Evolutionary conservation across 2,888 invertebrate species (phyloP).

Genomic region (Camponotus fellah): DNA sequence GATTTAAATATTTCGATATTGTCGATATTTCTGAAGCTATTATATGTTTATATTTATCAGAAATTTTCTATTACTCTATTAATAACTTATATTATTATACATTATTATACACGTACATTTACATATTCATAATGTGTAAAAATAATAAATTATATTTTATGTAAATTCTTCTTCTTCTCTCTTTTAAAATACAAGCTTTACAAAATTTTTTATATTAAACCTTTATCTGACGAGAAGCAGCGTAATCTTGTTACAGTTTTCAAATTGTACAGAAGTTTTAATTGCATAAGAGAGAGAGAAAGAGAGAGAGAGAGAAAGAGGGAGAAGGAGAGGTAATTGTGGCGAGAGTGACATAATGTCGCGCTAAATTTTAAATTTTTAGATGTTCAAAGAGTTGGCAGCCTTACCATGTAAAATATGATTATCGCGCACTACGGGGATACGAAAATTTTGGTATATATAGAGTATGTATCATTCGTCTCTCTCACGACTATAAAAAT

Average conservation of each 20-base stretch:
- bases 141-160: conserved; percentile 2
- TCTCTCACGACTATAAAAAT: conserved; percentile 15
- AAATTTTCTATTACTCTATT: background rate
- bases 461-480: background rate
- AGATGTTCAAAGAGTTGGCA: conserved; percentile 10
- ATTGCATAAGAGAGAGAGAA: conserved; percentile 25
- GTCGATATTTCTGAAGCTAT: background rate
- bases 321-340: background rate
- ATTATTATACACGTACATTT: background rate
- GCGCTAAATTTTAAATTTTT: conserved; percentile 41
- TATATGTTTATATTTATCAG: background rate
- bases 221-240: background rate
- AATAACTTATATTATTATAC: background rate
- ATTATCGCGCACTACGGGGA: conserved; percentile 7
- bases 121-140: conserved; percentile 11
- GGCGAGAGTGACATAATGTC: conserved; percentile 13
- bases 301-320: background rate
- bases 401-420: conserved; percentile 22
- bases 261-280: conserved; percentile 25
- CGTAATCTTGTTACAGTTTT: conserved; percentile 7
- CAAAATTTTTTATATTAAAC: background rate
- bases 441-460: conserved; percentile 9
- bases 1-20: too few species aligned
- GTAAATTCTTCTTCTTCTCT: background rate
- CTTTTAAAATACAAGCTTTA: background rate